Evolutionary conservation across 2,888 invertebrate species (phyloP), one percentile per base, ranked within the genome.

Genomic region (Hoplodrina ambigua): DNA sequence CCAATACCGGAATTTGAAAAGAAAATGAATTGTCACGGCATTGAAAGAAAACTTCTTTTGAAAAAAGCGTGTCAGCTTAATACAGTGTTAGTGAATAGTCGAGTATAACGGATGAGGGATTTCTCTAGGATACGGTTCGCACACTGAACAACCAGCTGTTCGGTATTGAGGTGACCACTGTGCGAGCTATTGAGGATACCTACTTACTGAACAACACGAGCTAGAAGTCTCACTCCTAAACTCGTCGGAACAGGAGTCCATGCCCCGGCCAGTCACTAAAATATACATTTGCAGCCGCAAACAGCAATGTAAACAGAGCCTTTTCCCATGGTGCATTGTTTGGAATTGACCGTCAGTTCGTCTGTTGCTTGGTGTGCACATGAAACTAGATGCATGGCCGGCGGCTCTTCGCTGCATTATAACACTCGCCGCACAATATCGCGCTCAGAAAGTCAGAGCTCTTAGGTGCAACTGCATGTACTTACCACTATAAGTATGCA

Each of bases 131-230:
- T 58, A 65, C 52, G 68, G 58, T 61, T 53, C 59, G 59, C 54
- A 50, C 69, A 37, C 44, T 61, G 53, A 65, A 67, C 77, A 69
- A 63, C 60, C 8, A 37, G 4, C 6, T 68, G 69, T 63, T 66
- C 65, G 55, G 50, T 62, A 68, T 80, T 79, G 63, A 82, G n/a
- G n/a, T n/a, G n/a, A 25, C 25, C 25, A 25, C 2, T 25, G 2
- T 20, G 58, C 44, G n/a, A 37, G 8, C 46, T 25, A 33, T 33
- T 33, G 33, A 33, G 3, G 33, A 33, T 7, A 33, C 33, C 33
- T 19, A 25, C 19, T 10, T 15, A 33, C 58, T 37, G 6, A 19
- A 19, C 33, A n/a, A 50, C 44, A 3, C 37, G 10, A 33, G 25
- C 0, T 50, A 72, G 75, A 75, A 72, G 68, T 37, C 10, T 30